Evolutionary conservation across 2,113 vertebrate species (phyloP).

Genomic region (Panthera tigris): DNA sequence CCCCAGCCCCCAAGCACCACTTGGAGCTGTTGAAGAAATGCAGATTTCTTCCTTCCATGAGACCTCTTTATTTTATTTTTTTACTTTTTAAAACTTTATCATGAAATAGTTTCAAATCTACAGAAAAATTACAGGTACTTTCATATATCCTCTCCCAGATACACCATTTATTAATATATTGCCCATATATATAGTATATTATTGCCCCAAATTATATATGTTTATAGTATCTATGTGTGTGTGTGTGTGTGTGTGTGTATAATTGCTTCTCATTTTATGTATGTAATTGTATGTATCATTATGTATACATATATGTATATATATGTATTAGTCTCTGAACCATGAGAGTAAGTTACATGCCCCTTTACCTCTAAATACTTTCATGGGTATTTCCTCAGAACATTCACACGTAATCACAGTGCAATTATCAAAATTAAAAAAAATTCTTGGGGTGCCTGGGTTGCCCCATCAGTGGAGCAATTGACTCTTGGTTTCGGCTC

Average conservation of each 20-base stretch:
- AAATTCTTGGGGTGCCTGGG: too few species aligned
- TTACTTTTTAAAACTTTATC: neutral
- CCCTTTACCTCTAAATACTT: neutral
- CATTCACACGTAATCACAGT: neutral
- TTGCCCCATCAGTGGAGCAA: neutral
- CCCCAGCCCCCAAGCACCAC: too few species aligned
- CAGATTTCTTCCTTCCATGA: neutral
- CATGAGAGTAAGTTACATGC: neutral
- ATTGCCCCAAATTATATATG: neutral
- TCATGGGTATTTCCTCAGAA: neutral
- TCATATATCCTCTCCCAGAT: neutral
- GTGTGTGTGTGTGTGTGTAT: neutral
- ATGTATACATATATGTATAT: neutral
- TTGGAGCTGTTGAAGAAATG: neutral
- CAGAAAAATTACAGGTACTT: neutral
- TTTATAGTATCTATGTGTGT: neutral
- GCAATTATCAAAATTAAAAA: neutral
- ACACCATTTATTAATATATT: neutral
- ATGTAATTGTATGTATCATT: neutral
- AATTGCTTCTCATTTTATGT: neutral
- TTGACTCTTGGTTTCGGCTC: neutral
- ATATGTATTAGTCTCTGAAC: neutral
- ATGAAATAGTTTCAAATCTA: neutral
- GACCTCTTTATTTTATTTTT: neutral
- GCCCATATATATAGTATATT: neutral